Conservation (phyloP, 2,113 vertebrate genomes). For the Harpagus bidentatus region DNA sequence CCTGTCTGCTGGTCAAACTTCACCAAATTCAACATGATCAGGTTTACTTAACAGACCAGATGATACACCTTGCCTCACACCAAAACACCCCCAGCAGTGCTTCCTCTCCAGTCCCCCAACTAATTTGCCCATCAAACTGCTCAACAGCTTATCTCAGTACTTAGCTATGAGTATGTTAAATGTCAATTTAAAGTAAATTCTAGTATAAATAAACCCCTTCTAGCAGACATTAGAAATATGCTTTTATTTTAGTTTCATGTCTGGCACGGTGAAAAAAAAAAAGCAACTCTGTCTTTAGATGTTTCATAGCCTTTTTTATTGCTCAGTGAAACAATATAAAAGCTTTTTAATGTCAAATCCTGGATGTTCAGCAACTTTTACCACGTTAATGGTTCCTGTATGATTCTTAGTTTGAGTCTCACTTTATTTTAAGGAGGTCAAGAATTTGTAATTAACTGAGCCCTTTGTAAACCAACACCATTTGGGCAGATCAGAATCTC, state of each 20-base stretch:
- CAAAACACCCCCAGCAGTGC: background rate
- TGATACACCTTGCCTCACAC: background rate
- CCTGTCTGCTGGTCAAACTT: background rate
- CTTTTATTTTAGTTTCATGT: background rate
- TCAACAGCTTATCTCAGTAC: background rate
- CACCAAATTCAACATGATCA: background rate
- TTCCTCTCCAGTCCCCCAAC: background rate
- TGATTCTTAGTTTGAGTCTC: slow-evolving; percentile 42
- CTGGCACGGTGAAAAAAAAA: slow-evolving; percentile 34
- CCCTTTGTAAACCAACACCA: slow-evolving; percentile 52
- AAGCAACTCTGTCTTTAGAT: slow-evolving; percentile 33
- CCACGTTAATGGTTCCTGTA: slow-evolving; percentile 2
- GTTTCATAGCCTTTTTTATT: slow-evolving; percentile 41
- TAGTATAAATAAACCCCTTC: background rate
- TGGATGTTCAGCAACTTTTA: slow-evolving; percentile 40
- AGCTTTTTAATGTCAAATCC: slow-evolving; percentile 36
- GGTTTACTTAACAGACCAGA: background rate
- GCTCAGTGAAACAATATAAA: slow-evolving; percentile 40
- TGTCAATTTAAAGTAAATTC: slow-evolving; percentile 43
- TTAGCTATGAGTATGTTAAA: background rate
- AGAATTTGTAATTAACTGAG: slow-evolving; percentile 53
- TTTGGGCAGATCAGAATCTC: slow-evolving; percentile 47
- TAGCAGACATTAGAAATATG: background rate
- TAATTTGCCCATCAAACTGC: background rate
- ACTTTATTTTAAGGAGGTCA: slow-evolving; percentile 45